Conservation (phyloP, 2,113 vertebrate genomes). For the Brienomyrus brachyistius region DNA sequence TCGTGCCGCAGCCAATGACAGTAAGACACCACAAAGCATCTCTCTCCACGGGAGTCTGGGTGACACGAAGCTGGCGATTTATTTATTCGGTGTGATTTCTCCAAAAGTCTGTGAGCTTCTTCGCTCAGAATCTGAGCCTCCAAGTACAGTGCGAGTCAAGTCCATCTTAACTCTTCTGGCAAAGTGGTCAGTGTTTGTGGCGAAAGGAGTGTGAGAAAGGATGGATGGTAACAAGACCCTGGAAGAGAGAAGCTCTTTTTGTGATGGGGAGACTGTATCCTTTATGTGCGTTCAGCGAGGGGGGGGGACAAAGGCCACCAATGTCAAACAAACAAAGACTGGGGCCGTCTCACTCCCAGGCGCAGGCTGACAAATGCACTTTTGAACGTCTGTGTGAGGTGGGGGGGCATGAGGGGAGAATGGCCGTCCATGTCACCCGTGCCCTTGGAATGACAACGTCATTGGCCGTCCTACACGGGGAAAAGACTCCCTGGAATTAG, state of each 20-base stretch:
- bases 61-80: constrained; percentile 31
- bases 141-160: constrained; percentile 34
- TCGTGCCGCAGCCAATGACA: background rate
- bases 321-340: constrained; percentile 66
- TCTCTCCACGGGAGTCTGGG: constrained; percentile 26
- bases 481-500: constrained; percentile 38
- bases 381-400: constrained; percentile 29
- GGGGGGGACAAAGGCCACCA: constrained; percentile 58
- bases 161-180: constrained; percentile 46
- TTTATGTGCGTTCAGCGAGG: constrained; percentile 54
- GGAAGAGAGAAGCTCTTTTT: constrained; percentile 59
- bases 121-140: background rate
- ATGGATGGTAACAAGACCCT: constrained; percentile 40
- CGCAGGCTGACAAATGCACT: constrained; percentile 33
- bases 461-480: constrained; percentile 24
- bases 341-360: constrained; percentile 45
- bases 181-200: constrained; percentile 34
- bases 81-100: constrained; percentile 40
- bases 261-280: constrained; percentile 60
- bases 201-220: constrained; percentile 54
- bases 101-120: constrained; percentile 28
- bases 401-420: constrained; percentile 22
- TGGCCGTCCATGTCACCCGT: background rate
- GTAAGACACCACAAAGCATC: background rate
- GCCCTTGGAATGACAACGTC: constrained; percentile 28